Evolutionary conservation across 2,797 vertebrate species (phyloP).

Genomic region (Peromyscus eremicus): DNA sequence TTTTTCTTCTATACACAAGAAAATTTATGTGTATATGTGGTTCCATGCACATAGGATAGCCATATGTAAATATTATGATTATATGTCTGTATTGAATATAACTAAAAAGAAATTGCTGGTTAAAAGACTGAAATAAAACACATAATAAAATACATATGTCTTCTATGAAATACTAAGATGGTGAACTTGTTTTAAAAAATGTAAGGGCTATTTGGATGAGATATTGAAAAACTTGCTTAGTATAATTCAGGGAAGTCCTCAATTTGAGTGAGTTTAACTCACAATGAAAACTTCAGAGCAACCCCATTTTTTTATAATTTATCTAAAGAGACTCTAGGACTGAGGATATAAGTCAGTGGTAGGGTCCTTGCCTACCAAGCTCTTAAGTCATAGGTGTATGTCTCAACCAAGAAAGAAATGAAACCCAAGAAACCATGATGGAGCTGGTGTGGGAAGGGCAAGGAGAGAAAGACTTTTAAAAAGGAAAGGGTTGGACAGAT

Average conservation of each 20-base stretch:
- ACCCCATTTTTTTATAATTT: background rate
- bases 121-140: conserved; percentile 8
- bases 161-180: background rate
- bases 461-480: background rate
- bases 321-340: background rate
- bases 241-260: background rate
- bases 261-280: background rate
- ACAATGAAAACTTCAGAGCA: background rate
- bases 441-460: no score
- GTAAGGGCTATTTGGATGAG: background rate
- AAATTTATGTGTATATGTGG: background rate
- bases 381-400: background rate
- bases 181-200: background rate
- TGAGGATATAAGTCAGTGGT: background rate
- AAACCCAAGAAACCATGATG: background rate
- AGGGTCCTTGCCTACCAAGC: background rate
- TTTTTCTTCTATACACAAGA: background rate
- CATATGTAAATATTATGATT: background rate
- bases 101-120: background rate
- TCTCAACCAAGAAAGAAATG: no score
- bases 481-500: no score
- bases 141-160: conserved; percentile 3
- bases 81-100: background rate
- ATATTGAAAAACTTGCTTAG: background rate
- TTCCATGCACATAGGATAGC: background rate